Evolutionary conservation across 2,888 invertebrate species (phyloP).

Genomic region (Thyatira batis): DNA sequence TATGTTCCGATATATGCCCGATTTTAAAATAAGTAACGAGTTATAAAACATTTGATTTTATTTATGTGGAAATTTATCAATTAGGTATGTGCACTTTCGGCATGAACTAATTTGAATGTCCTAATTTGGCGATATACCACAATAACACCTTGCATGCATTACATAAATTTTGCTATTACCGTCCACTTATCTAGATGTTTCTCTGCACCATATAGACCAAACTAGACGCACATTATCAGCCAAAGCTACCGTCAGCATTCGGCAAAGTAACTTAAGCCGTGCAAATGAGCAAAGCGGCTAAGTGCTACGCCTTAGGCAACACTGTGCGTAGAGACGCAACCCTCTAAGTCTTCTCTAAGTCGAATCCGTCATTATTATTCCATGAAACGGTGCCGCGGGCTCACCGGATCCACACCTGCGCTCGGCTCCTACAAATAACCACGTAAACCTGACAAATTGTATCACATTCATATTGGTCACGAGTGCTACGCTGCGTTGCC

Average conservation of each 20-base stretch:
- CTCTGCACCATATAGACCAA: background rate
- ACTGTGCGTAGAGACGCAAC: slow-evolving; percentile 22
- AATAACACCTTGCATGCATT: no score
- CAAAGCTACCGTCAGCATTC: slow-evolving; percentile 27
- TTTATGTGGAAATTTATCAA: no score
- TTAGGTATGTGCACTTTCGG: no score
- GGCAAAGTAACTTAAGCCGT: slow-evolving; percentile 44
- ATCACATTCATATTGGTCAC: slow-evolving; percentile 75
- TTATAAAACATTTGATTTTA: no score
- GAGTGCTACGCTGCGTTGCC: slow-evolving; percentile 48
- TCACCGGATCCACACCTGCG: slow-evolving; percentile 62
- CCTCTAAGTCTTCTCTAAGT: slow-evolving; percentile 66
- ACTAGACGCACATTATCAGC: slow-evolving; percentile 12
- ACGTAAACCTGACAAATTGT: slow-evolving; percentile 77
- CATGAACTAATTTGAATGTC: no score
- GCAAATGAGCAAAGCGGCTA: slow-evolving; percentile 45
- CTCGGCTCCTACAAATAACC: slow-evolving; percentile 68
- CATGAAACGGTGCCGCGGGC: slow-evolving; percentile 52
- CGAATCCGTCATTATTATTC: slow-evolving; percentile 77
- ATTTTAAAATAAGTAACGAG: no score
- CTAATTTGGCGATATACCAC: no score
- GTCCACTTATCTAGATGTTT: background rate
- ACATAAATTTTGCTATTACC: no score
- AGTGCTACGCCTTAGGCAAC: slow-evolving; percentile 34
- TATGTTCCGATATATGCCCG: no score